Conservation (phyloP, 1,140 invertebrate species). For the Aphelenchoides avenae region DNA sequence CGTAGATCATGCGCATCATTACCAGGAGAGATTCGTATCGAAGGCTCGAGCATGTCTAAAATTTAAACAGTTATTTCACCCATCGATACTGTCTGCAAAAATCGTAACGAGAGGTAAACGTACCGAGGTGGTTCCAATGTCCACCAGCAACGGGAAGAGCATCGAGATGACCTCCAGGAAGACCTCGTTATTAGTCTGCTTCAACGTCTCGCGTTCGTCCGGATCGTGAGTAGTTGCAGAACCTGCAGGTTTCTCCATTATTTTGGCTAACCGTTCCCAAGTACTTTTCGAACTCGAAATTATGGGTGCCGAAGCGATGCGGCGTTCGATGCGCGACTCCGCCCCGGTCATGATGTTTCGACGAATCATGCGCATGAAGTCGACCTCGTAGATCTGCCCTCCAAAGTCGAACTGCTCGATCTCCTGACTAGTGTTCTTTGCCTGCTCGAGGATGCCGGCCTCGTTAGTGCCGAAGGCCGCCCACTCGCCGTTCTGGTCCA, state of each 20-base stretch:
- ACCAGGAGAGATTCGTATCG: slow-evolving; percentile 44
- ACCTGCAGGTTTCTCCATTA: background rate
- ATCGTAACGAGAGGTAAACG: slow-evolving; percentile 26
- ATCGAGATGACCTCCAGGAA: slow-evolving; percentile 29
- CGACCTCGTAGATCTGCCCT: slow-evolving; percentile 30
- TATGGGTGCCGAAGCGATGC: slow-evolving; percentile 10
- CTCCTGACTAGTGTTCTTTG: background rate
- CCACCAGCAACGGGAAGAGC: slow-evolving; percentile 52
- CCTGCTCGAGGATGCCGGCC: slow-evolving; percentile 13
- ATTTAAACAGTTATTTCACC: slow-evolving; percentile 6
- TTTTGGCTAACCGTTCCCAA: slow-evolving; percentile 3
- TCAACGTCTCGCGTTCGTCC: slow-evolving; percentile 26
- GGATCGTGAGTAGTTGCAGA: background rate
- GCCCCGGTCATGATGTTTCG: slow-evolving; percentile 7
- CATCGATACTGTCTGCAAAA: slow-evolving; percentile 16
- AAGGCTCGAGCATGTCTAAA: slow-evolving; percentile 23
- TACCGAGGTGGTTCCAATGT: slow-evolving; percentile 48
- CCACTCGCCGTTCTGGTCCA: slow-evolving; percentile 8
- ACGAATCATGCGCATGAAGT: slow-evolving; percentile 20
- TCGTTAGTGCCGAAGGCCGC: slow-evolving; percentile 15
- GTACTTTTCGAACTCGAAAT: slow-evolving; percentile 1
- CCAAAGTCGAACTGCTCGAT: slow-evolving; percentile 20
- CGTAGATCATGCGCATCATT: slow-evolving; percentile 53
- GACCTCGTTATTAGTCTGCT: slow-evolving; percentile 15
- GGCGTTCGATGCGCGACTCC: slow-evolving; percentile 13